Percentiles rank a stretch among this genome's conserved stretches.
phyloP scores from a whole-genome alignment of 2,113 vertebrate genomes.

The Beaufortia kweichowensis region DNA sequence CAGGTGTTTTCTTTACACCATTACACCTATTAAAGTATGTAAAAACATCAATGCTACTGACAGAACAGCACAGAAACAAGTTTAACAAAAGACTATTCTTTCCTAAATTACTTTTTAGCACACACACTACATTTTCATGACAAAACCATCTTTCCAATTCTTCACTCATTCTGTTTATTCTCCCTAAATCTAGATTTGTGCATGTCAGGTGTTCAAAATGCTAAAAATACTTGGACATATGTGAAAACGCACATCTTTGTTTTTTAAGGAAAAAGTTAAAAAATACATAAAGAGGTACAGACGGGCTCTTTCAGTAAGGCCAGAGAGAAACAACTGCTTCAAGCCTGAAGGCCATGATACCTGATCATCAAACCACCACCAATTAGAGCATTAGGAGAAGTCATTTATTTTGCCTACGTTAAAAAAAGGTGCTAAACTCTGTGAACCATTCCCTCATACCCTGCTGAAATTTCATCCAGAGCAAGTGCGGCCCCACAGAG shows the following conservation, averaged over 20 bases:
- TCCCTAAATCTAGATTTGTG: background rate
- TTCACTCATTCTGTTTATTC: background rate
- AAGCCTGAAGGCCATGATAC: conserved; percentile 69
- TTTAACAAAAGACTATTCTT: background rate
- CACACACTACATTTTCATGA: background rate
- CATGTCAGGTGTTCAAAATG: background rate
- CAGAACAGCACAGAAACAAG: background rate
- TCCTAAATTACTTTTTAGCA: background rate
- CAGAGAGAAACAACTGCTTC: conserved; percentile 67
- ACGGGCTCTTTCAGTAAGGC: conserved; percentile 64
- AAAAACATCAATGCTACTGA: background rate
- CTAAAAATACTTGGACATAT: background rate
- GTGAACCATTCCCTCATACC: conserved; percentile 71
- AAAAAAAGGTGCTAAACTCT: conserved; percentile 75
- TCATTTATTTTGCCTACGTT: conserved; percentile 74
- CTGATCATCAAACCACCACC: conserved; percentile 72
- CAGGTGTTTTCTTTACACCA: too few relatives aligned
- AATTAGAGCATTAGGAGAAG: conserved; percentile 75
- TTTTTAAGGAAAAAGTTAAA: conserved; percentile 8
- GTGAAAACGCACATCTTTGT: background rate
- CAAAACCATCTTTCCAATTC: background rate
- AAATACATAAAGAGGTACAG: conserved; percentile 64
- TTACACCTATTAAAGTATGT: background rate
- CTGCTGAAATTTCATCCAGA: conserved; percentile 74
- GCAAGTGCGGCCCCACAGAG: conserved; percentile 47